phyloP scores from a whole-genome alignment of 2,888 invertebrate species.

The Drosophila falleni region DNA sequence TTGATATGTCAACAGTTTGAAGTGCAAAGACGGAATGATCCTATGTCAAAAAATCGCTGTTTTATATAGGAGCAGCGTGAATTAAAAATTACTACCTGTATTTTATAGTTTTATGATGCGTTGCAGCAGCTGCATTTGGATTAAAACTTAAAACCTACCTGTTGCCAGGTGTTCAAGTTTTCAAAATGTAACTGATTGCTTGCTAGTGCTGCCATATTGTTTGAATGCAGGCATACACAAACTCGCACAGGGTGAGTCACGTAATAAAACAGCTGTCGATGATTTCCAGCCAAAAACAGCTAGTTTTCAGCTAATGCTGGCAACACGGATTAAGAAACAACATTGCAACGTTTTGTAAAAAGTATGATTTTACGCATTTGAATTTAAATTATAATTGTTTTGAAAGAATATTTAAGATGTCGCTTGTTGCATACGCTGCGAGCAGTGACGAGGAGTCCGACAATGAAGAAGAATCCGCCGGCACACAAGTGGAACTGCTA shows the following conservation, averaged over 20 bases:
- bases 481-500: slow-evolving; percentile 27
- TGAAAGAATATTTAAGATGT: slow-evolving; percentile 84
- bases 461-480: slow-evolving; percentile 62
- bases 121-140: slow-evolving; percentile 12
- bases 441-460: slow-evolving; percentile 85
- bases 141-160: slow-evolving; percentile 31
- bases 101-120: slow-evolving; percentile 42
- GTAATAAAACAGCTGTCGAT: slow-evolving; percentile 35
- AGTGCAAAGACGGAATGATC: slow-evolving; percentile 35
- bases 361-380: background rate
- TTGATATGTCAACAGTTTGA: slow-evolving; percentile 17
- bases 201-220: slow-evolving; percentile 5
- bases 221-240: background rate
- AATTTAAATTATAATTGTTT: background rate
- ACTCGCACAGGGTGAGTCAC: slow-evolving; percentile 33
- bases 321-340: slow-evolving; percentile 18
- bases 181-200: slow-evolving; percentile 13
- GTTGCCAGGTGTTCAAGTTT: slow-evolving; percentile 31
- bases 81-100: slow-evolving; percentile 19
- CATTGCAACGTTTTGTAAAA: slow-evolving; percentile 18
- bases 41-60: background rate
- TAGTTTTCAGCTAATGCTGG: no score
- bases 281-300: no score
- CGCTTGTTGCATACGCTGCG: slow-evolving; percentile 88
- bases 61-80: slow-evolving; percentile 27